phyloP scores from a whole-genome alignment of 2,797 vertebrate genomes.

The Ambastaia sidthimunki region DNA sequence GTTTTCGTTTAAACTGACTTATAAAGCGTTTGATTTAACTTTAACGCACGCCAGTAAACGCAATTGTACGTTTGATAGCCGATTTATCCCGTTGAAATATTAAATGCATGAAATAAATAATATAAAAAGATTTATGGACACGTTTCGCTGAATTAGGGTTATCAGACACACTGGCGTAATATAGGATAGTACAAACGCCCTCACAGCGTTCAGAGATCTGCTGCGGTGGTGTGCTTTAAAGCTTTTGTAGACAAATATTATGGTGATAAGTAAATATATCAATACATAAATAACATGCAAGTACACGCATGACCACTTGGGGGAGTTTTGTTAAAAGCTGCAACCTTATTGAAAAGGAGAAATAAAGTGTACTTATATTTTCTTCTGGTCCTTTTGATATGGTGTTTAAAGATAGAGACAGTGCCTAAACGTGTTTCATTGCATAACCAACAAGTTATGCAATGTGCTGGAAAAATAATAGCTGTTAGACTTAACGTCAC shows the following conservation, averaged over 20 bases:
- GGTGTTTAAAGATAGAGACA: no score
- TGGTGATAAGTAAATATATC: background rate
- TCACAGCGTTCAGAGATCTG: background rate
- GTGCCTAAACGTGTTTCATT: no score
- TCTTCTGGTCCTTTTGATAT: no score
- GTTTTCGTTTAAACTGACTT: background rate
- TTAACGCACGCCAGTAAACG: background rate
- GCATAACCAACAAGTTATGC: no score
- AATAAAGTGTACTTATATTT: no score
- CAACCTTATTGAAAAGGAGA: no score
- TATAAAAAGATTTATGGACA: background rate
- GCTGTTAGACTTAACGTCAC: no score
- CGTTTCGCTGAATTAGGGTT: background rate
- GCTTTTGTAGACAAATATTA: background rate
- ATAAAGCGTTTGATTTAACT: background rate
- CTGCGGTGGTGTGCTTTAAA: background rate
- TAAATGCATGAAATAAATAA: background rate
- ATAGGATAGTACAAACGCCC: background rate
- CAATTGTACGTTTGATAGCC: background rate
- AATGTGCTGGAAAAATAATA: no score
- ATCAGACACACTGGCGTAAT: background rate
- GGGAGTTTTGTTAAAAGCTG: background rate
- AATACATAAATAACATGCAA: background rate
- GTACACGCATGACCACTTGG: conserved; percentile 19
- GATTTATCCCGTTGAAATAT: background rate